phyloP scores from a whole-genome alignment of 1,140 invertebrate genomes.

The Drosophila kurseongensis region DNA sequence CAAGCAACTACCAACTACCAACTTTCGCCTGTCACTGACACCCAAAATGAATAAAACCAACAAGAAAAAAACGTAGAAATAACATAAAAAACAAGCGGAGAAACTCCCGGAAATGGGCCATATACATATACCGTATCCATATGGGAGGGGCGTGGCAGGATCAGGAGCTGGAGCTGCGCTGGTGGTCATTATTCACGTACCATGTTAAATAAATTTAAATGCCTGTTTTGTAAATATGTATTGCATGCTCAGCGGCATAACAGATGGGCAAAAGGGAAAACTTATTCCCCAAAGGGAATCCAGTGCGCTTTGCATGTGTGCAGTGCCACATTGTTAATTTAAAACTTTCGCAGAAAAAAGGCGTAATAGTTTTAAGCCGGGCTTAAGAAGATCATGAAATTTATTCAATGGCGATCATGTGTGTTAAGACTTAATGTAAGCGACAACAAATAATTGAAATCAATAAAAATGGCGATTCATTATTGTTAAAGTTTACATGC shows the following conservation, averaged over 20 bases:
- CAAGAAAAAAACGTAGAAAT: not conserved
- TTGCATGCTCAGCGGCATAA: constrained; percentile 65
- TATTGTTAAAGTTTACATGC: not conserved
- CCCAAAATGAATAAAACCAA: constrained; percentile 57
- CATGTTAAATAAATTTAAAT: constrained; percentile 83
- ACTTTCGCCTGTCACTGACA: constrained; percentile 72
- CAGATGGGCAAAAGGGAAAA: constrained; percentile 49
- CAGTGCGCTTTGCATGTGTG: constrained; percentile 30
- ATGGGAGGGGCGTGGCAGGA: constrained; percentile 50
- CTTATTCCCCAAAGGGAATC: constrained; percentile 18
- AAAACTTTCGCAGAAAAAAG: constrained; percentile 32
- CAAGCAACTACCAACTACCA: constrained; percentile 48
- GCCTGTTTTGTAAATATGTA: constrained; percentile 82
- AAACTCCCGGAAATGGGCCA: constrained; percentile 49
- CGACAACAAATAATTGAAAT: not conserved
- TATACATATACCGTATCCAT: constrained; percentile 48
- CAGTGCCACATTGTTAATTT: constrained; percentile 53
- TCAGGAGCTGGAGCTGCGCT: constrained; percentile 45
- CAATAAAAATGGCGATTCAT: not conserved
- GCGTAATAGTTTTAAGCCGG: constrained; percentile 13
- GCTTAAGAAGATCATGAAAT: constrained; percentile 27
- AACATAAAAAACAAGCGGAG: constrained; percentile 42
- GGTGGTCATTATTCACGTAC: constrained; percentile 81
- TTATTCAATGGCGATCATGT: constrained; percentile 17
- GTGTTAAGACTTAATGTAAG: not conserved